Evolutionary conservation across 2,888 invertebrate species (phyloP).

Genomic region (Muschampia plurimacula): DNA sequence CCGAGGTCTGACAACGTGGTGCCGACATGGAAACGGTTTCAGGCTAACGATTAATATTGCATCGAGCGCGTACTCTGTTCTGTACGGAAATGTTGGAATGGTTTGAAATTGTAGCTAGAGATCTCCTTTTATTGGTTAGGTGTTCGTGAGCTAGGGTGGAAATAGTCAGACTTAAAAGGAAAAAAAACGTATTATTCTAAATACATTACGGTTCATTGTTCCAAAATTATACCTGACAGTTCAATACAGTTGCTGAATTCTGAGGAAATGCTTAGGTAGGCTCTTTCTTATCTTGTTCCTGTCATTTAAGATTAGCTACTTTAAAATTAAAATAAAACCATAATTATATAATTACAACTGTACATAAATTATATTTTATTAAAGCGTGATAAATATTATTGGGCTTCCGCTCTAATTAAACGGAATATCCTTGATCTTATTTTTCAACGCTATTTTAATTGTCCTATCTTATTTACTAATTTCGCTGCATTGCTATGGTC

Average conservation of each 20-base stretch:
- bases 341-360: too few species aligned
- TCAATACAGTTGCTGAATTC: too few species aligned
- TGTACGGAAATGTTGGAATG: conserved; percentile 7
- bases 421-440: too few species aligned
- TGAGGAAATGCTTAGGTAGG: too few species aligned
- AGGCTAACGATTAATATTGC: conserved; percentile 35
- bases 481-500: too few species aligned
- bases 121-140: conserved; percentile 4
- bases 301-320: too few species aligned
- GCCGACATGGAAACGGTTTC: conserved; percentile 32
- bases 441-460: not conserved
- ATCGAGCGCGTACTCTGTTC: conserved; percentile 4
- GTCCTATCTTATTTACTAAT: too few species aligned
- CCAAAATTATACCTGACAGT: not conserved
- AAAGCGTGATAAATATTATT: not conserved
- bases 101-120: not conserved
- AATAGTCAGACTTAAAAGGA: not conserved
- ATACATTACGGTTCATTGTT: not conserved
- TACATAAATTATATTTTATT: too few species aligned
- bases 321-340: too few species aligned
- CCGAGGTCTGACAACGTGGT: conserved; percentile 20
- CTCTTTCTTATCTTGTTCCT: too few species aligned
- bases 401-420: not conserved
- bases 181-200: not conserved
- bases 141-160: not conserved